Conservation (phyloP, 2,888 invertebrate genomes). For the Allolobophora icterica region DNA sequence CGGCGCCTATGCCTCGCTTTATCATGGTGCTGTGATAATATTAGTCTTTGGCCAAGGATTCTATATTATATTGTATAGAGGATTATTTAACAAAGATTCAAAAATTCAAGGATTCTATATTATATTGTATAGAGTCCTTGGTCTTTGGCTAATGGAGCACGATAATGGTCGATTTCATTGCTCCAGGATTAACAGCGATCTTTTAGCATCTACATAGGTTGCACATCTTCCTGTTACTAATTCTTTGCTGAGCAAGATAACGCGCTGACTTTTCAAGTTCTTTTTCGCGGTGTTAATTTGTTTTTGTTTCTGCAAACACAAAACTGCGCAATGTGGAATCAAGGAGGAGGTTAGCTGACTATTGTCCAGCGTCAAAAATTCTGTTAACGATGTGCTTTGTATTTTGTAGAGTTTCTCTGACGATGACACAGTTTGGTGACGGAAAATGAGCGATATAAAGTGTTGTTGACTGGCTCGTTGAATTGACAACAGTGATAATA, state of each 20-base stretch:
- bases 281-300: background rate
- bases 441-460: background rate
- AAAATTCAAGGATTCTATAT: too few relatives aligned
- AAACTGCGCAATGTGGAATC: background rate
- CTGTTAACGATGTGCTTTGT: background rate
- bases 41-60: too few relatives aligned
- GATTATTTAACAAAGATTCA: too few relatives aligned
- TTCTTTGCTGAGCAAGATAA: background rate
- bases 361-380: background rate
- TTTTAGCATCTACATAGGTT: too few relatives aligned
- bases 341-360: background rate
- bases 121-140: too few relatives aligned
- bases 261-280: background rate
- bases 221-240: too few relatives aligned
- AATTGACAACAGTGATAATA: background rate
- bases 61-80: too few relatives aligned
- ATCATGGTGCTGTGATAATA: too few relatives aligned
- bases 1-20: too few relatives aligned
- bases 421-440: background rate
- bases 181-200: too few relatives aligned
- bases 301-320: background rate
- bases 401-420: background rate
- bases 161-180: too few relatives aligned
- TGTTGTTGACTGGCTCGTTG: background rate
- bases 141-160: too few relatives aligned